Base-by-base conservation (phyloP, 2,113 vertebrate genomes). In the Pollimyrus isidori region DNA sequence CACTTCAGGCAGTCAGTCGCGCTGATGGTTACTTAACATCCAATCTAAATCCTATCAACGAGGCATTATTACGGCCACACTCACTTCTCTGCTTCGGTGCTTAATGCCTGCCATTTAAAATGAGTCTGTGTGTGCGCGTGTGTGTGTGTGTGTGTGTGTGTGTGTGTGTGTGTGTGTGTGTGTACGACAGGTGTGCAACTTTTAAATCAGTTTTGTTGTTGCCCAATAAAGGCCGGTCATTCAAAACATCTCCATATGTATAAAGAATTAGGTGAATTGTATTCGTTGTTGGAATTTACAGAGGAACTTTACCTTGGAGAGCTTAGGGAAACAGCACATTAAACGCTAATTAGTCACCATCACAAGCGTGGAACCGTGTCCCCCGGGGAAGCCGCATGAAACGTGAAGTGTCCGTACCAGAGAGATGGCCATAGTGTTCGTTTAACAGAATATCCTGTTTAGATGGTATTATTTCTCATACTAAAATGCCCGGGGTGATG, bases 21-120 rank as follows among this genome's bases (percentile, higher is more conserved):
- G 94, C 95, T 95, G 95, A 96, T 96, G 94, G 94, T 96, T 96
- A 95, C 95, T 96, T 96, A 96, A 96, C 95, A 95, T 95, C 94
- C 95, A 96, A 96, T 96, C 96, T 95, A 95, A 95, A 95, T 95
- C 95, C 94, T 95, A 95, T 95, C 92, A 92, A 92, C 92, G 92
- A 93, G 90, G 92, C 87, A 89, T 91, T 92, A 93, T 93, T 92
- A 92, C 88, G 83, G 92, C 89, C 90, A 87, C 88, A 91, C 93
- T 94, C 93, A 94, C 94, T 94, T 94, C 93, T 91, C 94, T 90
- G 84, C 92, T 93, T 94, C 91, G 93, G 94, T 89, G 92, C 92
- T 89, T 87, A 92, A 95, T 95, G 91, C 90, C 94, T 94, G 95
- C 95, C 94, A 93, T 91, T 90, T 91, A 89, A 90, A 92, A 39